Conservation (phyloP, 1,140 invertebrate genomes). For the Hylyphantes graminicola region DNA sequence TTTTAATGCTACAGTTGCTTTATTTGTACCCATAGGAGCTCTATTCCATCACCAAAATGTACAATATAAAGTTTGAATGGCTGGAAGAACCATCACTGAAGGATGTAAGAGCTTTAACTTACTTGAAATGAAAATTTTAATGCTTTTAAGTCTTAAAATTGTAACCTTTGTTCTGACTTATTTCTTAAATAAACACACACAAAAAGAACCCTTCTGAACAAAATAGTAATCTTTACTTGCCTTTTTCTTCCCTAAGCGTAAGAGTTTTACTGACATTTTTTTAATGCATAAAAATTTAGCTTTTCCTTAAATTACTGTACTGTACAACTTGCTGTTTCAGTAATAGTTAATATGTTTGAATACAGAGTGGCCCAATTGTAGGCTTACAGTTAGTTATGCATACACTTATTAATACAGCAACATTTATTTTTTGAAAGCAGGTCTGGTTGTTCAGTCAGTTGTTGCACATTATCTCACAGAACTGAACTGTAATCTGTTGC, state of each 20-base stretch:
- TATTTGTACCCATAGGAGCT: conserved; percentile 74
- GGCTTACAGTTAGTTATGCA: too few species aligned
- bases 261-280: neutral
- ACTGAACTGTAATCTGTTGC: too few species aligned
- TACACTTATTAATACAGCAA: too few species aligned
- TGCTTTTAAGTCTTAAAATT: neutral
- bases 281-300: neutral
- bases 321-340: neutral
- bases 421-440: too few species aligned
- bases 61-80: conserved; percentile 74
- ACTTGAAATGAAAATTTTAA: neutral
- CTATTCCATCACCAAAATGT: conserved; percentile 76
- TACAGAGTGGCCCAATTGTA: too few species aligned
- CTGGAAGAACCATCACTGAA: conserved; percentile 74
- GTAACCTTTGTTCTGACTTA: neutral
- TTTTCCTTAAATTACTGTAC: neutral
- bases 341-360: neutral
- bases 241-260: neutral
- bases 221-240: neutral
- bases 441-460: too few species aligned
- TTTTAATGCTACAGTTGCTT: neutral
- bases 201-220: neutral
- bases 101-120: conserved; percentile 64
- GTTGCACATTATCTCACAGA: too few species aligned
- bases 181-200: neutral